Evolutionary conservation across 2,113 vertebrate species (phyloP).

Genomic region (Hypomesus transpacificus): DNA sequence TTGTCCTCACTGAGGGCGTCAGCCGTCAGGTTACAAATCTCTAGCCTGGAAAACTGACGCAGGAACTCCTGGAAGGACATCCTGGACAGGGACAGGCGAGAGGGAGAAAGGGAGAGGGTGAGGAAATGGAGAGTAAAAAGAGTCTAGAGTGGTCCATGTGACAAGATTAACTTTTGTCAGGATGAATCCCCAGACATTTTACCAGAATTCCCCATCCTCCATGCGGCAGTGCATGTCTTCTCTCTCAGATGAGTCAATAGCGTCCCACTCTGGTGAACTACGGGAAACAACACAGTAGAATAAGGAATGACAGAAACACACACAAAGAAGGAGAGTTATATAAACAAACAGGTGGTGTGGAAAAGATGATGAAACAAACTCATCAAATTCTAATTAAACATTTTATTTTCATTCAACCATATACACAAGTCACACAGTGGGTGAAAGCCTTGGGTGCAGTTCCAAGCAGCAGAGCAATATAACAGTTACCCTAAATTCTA

Average conservation of each 20-base stretch:
- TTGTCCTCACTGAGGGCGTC: slow-evolving; percentile 68
- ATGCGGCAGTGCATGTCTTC: slow-evolving; percentile 75
- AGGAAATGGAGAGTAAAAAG: not conserved
- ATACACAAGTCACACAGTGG: too few relatives aligned
- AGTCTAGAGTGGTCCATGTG: too few relatives aligned
- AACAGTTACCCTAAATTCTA: too few relatives aligned
- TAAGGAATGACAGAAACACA: not conserved
- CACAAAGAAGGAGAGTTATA: not conserved
- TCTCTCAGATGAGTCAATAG: slow-evolving; percentile 62
- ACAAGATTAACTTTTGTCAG: too few relatives aligned
- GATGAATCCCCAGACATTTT: slow-evolving; percentile 34
- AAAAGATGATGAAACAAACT: too few relatives aligned
- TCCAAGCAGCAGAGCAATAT: too few relatives aligned
- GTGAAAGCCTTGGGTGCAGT: too few relatives aligned
- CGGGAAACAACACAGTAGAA: slow-evolving; percentile 9
- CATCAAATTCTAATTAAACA: too few relatives aligned
- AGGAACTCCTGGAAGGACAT: slow-evolving; percentile 84
- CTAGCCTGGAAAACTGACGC: slow-evolving; percentile 77
- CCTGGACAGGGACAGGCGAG: slow-evolving; percentile 50
- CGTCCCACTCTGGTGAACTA: slow-evolving; percentile 84
- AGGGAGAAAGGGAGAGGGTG: not conserved
- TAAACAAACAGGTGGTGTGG: not conserved
- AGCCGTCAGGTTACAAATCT: slow-evolving; percentile 80
- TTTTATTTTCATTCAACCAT: too few relatives aligned
- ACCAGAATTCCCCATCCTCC: slow-evolving; percentile 97